A percentile compares a stretch with the other conserved stretches of the same genome.
Conservation (phyloP, 1,140 invertebrate species). For the Drosophila trapezifrons region DNA sequence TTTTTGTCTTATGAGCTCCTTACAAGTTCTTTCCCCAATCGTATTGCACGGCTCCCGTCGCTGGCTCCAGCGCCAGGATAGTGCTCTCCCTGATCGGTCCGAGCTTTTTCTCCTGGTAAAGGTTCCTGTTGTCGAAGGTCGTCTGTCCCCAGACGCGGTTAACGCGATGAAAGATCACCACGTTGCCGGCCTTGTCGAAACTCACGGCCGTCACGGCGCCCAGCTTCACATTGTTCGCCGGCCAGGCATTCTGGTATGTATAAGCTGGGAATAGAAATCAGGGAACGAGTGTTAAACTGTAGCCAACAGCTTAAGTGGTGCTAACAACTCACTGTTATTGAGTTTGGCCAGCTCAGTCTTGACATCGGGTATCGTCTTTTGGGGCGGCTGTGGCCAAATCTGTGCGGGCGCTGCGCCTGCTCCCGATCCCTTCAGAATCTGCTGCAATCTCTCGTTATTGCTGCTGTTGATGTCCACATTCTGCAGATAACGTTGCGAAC, state of each 20-base stretch:
- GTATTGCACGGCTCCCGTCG: slow-evolving; percentile 88
- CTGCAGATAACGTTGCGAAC: slow-evolving; percentile 60
- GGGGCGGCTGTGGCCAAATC: slow-evolving; percentile 65
- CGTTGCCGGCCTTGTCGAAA: slow-evolving; percentile 89
- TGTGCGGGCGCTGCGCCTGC: slow-evolving; percentile 43
- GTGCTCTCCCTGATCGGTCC: slow-evolving; percentile 90
- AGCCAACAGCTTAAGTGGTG: too few relatives aligned
- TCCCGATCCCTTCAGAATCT: slow-evolving; percentile 74
- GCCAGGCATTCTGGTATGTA: slow-evolving; percentile 85
- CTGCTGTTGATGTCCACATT: slow-evolving; percentile 36
- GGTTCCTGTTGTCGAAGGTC: slow-evolving; percentile 88
- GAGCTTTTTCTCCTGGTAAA: slow-evolving; percentile 86
- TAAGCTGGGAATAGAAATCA: slow-evolving; percentile 51
- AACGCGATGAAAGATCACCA: slow-evolving; percentile 94
- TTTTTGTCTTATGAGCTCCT: not conserved
- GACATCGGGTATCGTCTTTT: slow-evolving; percentile 53
- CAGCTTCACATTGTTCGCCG: slow-evolving; percentile 85
- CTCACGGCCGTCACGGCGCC: slow-evolving; percentile 93
- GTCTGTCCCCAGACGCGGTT: slow-evolving; percentile 88
- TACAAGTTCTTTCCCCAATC: slow-evolving; percentile 93
- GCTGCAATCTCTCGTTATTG: slow-evolving; percentile 65
- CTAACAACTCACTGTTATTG: slow-evolving; percentile 70
- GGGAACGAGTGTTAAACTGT: not conserved
- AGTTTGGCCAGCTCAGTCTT: slow-evolving; percentile 77
- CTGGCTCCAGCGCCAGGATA: slow-evolving; percentile 89